A percentile compares a stretch with the other conserved stretches of the same genome.
These are phyloP conservation scores for Xiphophorus couchianus DNA, from an alignment of 2,113 vertebrate species.

Conservation along the genomic window DNA sequence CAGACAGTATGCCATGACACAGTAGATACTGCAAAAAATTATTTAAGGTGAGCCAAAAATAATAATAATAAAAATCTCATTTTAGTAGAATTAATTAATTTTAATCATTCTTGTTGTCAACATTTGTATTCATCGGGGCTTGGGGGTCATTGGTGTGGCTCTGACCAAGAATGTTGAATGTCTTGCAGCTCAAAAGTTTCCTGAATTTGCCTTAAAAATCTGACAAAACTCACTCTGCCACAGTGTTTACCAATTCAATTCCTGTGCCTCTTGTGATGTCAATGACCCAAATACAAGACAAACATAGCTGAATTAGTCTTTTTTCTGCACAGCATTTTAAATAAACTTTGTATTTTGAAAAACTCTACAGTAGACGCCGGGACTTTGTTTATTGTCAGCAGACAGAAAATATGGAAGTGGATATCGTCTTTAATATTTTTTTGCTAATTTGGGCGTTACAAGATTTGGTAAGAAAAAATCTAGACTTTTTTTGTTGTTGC, in stretches of 20 bases:
- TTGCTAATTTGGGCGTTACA: background rate
- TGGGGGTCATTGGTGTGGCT: no score
- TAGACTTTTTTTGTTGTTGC: slow-evolving; percentile 1
- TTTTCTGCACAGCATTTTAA: background rate
- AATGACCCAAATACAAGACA: background rate
- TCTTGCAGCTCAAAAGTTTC: background rate
- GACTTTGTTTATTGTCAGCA: background rate
- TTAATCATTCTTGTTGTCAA: no score
- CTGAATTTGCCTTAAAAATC: background rate
- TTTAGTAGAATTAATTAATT: no score
- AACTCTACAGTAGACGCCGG: background rate
- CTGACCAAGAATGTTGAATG: no score
- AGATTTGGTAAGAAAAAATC: no score
- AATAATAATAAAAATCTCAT: no score
- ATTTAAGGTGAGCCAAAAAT: background rate
- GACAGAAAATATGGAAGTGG: background rate
- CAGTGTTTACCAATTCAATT: background rate
- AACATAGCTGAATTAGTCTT: background rate
- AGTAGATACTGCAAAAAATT: background rate
- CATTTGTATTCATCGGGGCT: no score
- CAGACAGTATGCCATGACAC: background rate
- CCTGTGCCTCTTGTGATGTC: background rate
- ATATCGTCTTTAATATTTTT: background rate
- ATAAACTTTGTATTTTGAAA: background rate
- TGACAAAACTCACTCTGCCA: background rate